These are phyloP conservation scores for Mohoua ochrocephala DNA, from an alignment of 2,113 vertebrate genomes.

Conservation along the genomic window DNA sequence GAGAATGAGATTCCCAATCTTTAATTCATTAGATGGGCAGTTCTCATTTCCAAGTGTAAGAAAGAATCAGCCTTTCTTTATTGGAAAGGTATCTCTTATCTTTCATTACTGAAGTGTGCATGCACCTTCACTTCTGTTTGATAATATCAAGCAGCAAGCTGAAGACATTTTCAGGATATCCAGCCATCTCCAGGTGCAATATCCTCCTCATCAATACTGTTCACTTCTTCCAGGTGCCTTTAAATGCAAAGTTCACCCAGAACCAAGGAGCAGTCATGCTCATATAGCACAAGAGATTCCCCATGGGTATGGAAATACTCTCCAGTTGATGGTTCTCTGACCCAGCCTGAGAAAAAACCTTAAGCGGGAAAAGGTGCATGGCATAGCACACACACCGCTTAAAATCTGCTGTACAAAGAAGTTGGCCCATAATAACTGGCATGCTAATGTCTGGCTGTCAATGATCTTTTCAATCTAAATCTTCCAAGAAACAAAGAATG, in stretches of 20 bases:
- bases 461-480: not conserved
- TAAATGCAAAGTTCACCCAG: not conserved
- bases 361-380: not conserved
- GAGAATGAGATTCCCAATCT: slow-evolving; percentile 67
- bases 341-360: not conserved
- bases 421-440: not conserved
- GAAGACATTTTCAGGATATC: not conserved
- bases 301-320: not conserved
- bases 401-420: not conserved
- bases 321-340: not conserved
- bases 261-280: not conserved
- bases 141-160: not conserved
- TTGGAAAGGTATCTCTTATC: not conserved
- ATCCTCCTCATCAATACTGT: not conserved
- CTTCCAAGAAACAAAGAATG: not conserved
- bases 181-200: not conserved
- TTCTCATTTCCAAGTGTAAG: not conserved
- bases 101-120: not conserved
- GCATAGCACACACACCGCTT: not conserved
- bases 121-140: not conserved
- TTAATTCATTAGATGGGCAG: slow-evolving; percentile 64
- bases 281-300: not conserved
- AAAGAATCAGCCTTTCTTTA: not conserved
- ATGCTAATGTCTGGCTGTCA: not conserved
- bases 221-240: not conserved